A percentile compares a stretch with the other conserved stretches of the same genome.
Conservation (phyloP, 2,888 invertebrate genomes). For the Platerodrilus igneus region DNA sequence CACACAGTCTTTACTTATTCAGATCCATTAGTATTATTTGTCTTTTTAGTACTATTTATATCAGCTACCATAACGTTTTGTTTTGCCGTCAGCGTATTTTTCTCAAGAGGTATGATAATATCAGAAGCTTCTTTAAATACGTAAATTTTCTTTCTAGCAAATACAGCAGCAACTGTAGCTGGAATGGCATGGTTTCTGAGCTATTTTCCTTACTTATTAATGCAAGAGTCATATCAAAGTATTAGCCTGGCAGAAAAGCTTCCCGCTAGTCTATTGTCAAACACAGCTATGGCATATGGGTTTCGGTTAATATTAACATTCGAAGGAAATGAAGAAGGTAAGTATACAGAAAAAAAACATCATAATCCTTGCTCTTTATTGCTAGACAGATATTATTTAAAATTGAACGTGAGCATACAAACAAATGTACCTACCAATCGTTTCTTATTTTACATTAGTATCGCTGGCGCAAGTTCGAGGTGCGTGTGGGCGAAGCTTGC, state of each 20-base stretch:
- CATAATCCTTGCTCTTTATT: too few relatives aligned
- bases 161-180: conserved; percentile 15
- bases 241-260: conserved; percentile 59
- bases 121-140: neutral
- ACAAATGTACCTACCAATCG: too few relatives aligned
- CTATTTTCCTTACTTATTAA: conserved; percentile 48
- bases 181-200: conserved; percentile 18
- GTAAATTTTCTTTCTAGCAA: conserved; percentile 14
- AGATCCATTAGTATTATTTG: conserved; percentile 58
- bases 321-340: conserved; percentile 67
- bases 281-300: conserved; percentile 77
- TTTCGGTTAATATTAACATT: conserved; percentile 67
- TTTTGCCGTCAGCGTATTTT: conserved; percentile 70
- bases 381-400: too few relatives aligned
- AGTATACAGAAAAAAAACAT: too few relatives aligned
- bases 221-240: conserved; percentile 59
- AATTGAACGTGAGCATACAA: too few relatives aligned
- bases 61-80: conserved; percentile 63
- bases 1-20: conserved; percentile 62
- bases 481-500: too few relatives aligned
- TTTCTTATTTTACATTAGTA: too few relatives aligned
- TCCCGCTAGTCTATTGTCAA: conserved; percentile 62
- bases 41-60: conserved; percentile 64
- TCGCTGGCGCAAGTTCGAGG: too few relatives aligned
- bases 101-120: conserved; percentile 68